Percentiles rank a stretch among this genome's conserved stretches.
Conservation (phyloP, 2,797 vertebrate genomes). For the Trachurus trachurus region DNA sequence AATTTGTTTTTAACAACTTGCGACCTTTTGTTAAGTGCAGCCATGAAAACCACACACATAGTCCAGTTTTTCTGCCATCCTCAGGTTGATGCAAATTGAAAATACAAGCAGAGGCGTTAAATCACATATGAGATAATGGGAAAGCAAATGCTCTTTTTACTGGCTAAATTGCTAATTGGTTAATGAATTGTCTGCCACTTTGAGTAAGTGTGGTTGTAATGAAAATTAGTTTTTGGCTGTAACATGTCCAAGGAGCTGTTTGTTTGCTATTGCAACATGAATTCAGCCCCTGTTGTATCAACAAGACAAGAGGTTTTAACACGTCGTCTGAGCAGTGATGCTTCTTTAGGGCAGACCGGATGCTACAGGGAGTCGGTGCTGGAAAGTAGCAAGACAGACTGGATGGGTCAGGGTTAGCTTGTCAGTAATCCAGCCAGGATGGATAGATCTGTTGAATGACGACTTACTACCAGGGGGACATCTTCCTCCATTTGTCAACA, state of each 20-base stretch:
- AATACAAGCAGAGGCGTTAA: conserved; percentile 53
- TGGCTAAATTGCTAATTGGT: conserved; percentile 61
- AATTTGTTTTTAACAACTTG: conserved; percentile 56
- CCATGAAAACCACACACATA: conserved; percentile 4
- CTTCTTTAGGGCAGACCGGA: no score
- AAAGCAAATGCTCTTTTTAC: conserved; percentile 34
- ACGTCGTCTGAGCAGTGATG: no score
- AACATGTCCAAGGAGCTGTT: background rate
- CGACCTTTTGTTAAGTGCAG: conserved; percentile 59
- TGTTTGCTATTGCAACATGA: no score
- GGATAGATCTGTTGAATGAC: no score
- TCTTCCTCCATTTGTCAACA: no score
- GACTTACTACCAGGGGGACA: no score
- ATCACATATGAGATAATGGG: conserved; percentile 43
- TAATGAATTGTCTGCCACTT: conserved; percentile 32
- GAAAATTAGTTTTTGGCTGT: conserved; percentile 30
- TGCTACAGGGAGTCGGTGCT: no score
- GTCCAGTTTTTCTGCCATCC: conserved; percentile 47
- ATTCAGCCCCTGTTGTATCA: no score
- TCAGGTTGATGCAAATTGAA: conserved; percentile 55
- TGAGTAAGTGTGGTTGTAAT: conserved; percentile 24
- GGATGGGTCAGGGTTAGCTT: no score
- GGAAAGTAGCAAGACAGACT: no score
- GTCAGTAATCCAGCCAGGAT: no score
- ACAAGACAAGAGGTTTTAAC: no score